Base-by-base conservation (phyloP, 1,140 invertebrate species). In the Laupala kohalensis region DNA sequence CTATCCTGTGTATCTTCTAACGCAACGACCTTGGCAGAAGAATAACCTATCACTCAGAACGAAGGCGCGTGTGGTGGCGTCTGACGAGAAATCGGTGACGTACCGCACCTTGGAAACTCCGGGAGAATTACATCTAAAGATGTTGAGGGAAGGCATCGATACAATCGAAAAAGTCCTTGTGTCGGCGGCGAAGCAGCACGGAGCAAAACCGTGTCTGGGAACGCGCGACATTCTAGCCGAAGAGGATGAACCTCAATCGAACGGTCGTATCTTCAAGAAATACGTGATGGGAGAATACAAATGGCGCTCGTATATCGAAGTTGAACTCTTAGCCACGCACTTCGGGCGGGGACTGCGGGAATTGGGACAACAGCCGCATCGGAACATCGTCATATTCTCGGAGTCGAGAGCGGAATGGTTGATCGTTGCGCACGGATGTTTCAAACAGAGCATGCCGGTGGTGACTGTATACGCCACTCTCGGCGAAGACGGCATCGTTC, bases 361-460 rank as follows among this genome's bases (percentile, higher is more conserved):
- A n/a, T 72, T 83, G 53, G 88, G 88, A 13, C 85, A 90, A 72
- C 81, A 84, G 69, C 85, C 88, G 1, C 84, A 84, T 9, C 81
- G 87, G 68, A 94, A 93, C 76, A 82, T 99, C 72, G 92, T 94
- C 23, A 92, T 99, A 75, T 99, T 98, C 82, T 94, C 96, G 0
- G 97, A 99, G 84, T 99, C 97, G 0, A 84, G 96, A 74, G 91
- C 91, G 25, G 96, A 99, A 84, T 99, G 97, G 96, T 91, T 99
- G 87, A 88, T 98, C 53, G 90, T 94, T 0, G 92, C 95, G 5
- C 92, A 97, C 77, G 93, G 93, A 64, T 92, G 94, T 79, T 96
- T 98, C 81, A 96, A 93, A 78, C 92, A 93, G 80, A 95, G 92
- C 79, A 90, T 95, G 79, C 89, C 92, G 85, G 91, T 99, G 74